phyloP scores from a whole-genome alignment of 2,888 invertebrate genomes.

The Coenonympha arcania region DNA sequence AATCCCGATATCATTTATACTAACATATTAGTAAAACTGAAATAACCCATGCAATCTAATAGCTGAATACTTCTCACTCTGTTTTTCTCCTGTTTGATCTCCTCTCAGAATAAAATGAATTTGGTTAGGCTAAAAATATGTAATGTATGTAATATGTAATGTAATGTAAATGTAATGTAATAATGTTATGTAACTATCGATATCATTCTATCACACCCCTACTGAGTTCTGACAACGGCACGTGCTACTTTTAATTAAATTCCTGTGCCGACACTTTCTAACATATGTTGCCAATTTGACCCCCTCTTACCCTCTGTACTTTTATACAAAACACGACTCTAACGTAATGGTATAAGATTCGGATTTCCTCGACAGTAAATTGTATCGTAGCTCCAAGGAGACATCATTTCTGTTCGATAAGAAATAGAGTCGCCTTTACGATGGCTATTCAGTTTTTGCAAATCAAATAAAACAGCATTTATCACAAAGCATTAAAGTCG shows the following conservation, averaged over 20 bases:
- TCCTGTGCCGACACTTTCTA: constrained; percentile 63
- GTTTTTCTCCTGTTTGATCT: no score
- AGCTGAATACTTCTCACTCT: no score
- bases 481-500: constrained; percentile 19
- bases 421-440: not conserved
- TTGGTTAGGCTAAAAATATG: no score
- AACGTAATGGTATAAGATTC: constrained; percentile 26
- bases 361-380: constrained; percentile 25
- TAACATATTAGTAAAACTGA: no score
- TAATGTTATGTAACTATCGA: no score
- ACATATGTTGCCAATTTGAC: constrained; percentile 68
- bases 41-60: no score
- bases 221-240: constrained; percentile 37
- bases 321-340: constrained; percentile 26
- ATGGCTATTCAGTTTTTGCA: not conserved
- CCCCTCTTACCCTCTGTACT: constrained; percentile 8
- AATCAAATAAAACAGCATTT: constrained; percentile 12
- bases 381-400: not conserved
- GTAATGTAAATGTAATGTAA: no score
- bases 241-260: constrained; percentile 78
- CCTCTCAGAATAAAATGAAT: no score
- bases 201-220: constrained; percentile 29
- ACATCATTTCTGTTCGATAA: not conserved
- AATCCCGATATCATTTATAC: no score
- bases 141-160: no score